Conservation (phyloP, 2,113 vertebrate species). For the Beaufortia kweichowensis region DNA sequence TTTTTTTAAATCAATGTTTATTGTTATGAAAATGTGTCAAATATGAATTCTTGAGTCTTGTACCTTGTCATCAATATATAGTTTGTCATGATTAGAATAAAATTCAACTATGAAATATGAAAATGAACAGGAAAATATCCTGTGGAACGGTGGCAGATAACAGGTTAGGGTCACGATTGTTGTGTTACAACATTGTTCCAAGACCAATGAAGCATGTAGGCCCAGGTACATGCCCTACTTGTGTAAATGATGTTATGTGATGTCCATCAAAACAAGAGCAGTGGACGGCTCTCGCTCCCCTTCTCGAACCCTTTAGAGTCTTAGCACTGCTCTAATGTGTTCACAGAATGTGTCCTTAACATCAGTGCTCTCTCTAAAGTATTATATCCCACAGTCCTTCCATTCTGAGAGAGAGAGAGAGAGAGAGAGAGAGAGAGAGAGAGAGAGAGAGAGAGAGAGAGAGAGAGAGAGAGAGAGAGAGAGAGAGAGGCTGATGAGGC, state of each 20-base stretch:
- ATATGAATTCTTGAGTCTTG: no score
- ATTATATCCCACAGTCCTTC: neutral
- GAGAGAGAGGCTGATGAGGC: slow-evolving; percentile 9
- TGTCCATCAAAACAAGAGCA: neutral
- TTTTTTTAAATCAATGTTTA: no score
- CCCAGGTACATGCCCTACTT: neutral
- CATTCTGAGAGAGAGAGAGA: neutral
- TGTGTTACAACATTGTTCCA: no score
- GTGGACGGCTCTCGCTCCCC: slow-evolving; percentile 25
- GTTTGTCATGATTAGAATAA: no score
- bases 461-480: neutral
- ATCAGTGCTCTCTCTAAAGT: neutral
- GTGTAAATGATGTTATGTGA: neutral
- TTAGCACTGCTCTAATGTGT: slow-evolving; percentile 30
- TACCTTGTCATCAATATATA: no score
- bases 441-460: neutral
- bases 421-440: slow-evolving; percentile 2
- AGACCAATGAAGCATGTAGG: no score
- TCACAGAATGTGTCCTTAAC: neutral
- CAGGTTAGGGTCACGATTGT: no score
- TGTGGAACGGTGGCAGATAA: no score
- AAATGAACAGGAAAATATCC: no score
- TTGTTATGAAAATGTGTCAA: no score
- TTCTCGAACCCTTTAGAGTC: neutral
- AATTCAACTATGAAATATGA: no score